Percentiles rank a stretch among this genome's conserved stretches.
These are phyloP conservation scores for Tarsius wallacei DNA, from an alignment of 2,797 vertebrate species.

Conservation along the genomic window DNA sequence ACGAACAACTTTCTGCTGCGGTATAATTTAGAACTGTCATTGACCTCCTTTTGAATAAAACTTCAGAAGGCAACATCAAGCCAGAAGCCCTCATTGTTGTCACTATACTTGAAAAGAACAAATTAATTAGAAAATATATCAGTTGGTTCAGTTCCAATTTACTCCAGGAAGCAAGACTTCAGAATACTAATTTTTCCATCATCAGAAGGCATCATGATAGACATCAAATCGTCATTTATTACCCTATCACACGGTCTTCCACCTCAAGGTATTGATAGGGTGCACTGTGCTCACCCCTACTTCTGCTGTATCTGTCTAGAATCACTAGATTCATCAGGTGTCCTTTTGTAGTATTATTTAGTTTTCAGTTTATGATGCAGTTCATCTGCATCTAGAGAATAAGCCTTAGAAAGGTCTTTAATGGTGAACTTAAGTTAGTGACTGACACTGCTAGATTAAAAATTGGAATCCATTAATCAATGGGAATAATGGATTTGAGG, in stretches of 20 bases:
- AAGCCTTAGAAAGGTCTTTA: conserved; percentile 3
- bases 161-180: conserved; percentile 68
- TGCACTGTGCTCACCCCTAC: not conserved
- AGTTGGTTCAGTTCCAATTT: conserved; percentile 73
- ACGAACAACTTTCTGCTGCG: conserved; percentile 61
- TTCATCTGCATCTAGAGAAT: conserved; percentile 9
- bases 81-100: conserved; percentile 61
- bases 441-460: not conserved
- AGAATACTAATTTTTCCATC: conserved; percentile 74
- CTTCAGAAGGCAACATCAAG: conserved; percentile 41
- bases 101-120: conserved; percentile 76
- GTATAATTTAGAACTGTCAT: conserved; percentile 35
- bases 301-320: not conserved
- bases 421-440: not conserved
- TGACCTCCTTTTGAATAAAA: conserved; percentile 76
- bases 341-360: not conserved
- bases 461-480: not conserved
- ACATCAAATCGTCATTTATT: conserved; percentile 51
- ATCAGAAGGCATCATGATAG: not conserved
- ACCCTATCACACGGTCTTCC: conserved; percentile 40
- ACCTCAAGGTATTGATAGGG: not conserved
- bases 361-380: not conserved
- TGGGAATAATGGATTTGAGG: not conserved
- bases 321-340: not conserved
- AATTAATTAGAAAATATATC: conserved; percentile 85